Evolutionary conservation across 2,888 invertebrate species (phyloP), one percentile per base, ranked within the genome.

Genomic region (Drosophila birchii): DNA sequence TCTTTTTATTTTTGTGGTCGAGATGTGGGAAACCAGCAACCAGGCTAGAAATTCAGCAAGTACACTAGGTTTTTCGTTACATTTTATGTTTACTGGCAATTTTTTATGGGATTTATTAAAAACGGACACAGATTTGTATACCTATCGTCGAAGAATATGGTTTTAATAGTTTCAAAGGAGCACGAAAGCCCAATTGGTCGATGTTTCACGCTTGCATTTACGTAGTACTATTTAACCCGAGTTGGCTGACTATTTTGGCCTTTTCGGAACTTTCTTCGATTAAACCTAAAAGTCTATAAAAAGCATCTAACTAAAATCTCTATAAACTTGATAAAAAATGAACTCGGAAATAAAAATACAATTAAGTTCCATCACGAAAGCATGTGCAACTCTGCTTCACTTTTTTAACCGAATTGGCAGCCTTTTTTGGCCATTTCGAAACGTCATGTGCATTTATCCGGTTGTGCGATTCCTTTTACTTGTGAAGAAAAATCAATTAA

Each of bases 21-120:
- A 44, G 36, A 61, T 68, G 54, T 79, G 81, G 76, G 70, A 86
- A 83, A 78, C 61, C 47, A 55, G 57, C 68, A 69, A 68, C 60
- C 61, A 60, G 60, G 54, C 55, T 64, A 64, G 32, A 80, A 76
- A 76, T 73, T 74, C 76, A 78, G 67, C 70, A 86, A 75, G 43
- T 78, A 60, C 59, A 72, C 68, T 81, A 67, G 29, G 73, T 68
- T 55, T 55, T 54, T 20, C 6, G 38, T 29, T 51, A 32, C 16
- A 36, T 23, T 57, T 38, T 45, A 16, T 49, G 41, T 43, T 61
- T 60, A 60, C 49, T 29, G 43, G 26, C 8, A 59, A 4, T 23
- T 56, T 32, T 23, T 29, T 6, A 14, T 32, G 5, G 9, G 3
- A 0, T 14, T 14, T 6, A 7, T 32, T 12, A 32, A 18, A n/a